Evolutionary conservation across 1,140 invertebrate species (phyloP), one percentile per base, ranked within the genome.

Genomic region (Monomorium pharaonis): DNA sequence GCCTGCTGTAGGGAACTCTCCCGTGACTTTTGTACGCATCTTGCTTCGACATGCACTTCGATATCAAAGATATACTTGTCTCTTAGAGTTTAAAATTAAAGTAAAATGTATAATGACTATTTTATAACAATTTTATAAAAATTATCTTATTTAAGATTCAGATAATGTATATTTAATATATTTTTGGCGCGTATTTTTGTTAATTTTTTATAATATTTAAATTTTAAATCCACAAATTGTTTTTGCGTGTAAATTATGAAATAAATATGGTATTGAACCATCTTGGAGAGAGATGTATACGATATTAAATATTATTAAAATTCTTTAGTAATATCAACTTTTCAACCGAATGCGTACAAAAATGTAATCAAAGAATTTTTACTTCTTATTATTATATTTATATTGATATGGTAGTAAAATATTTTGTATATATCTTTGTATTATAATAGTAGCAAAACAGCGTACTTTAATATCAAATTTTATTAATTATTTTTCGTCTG

Each of bases 1-100:
- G 77, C 67, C 42, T 51, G 51, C 49, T 72, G 78, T 58, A 81
- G 78, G 51, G 24, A 58, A 72, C 49, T 44, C 51, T 72, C 67
- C 42, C 24, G 24, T 51, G 33, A 83, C 74, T 83, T 83, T 83
- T 60, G 10, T 44, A 47, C 21, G 76, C 47, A 16, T 81, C 49
- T 60, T 74, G 49, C 67, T 83, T 83, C 60, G 65, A 70, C 54
- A 72, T 16, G 37, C 78, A 7, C 24, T 27, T 81, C 37, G 37
- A 74, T 58, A 74, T 47, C 24, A 72, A 5, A 47, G 18, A 58
- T 30, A 18, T 58, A 24, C 7, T 30, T 80, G 33, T 80, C 51
- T 74, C 3, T 58, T n/a, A 16, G 24, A 44, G 49, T 24, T 44
- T 56, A 60, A 72, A 44, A 83, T 83, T 54, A 44, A 74, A 58